Base-by-base conservation (phyloP, 2,888 invertebrate species). In the Melinaea menophilus region DNA sequence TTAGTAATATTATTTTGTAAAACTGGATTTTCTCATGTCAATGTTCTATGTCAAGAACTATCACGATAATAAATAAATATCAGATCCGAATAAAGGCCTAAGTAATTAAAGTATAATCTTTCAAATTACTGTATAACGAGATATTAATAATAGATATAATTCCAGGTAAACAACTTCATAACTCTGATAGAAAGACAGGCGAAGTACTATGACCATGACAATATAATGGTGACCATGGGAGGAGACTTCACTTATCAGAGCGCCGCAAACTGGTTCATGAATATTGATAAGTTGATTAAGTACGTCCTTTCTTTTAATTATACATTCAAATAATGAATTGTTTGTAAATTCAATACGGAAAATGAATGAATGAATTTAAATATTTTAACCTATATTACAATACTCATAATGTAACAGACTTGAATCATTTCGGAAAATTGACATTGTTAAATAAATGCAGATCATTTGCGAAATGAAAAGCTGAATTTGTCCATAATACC, bases 191-290 rank as follows among this genome's bases (percentile, higher is more conserved):
- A 90, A 63, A 81, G 83, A 4, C 94, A 97, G 91, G 92, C 94
- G 0, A 85, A 89, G 54, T 90, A 91, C 70, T 96, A 95, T 79
- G 92, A 93, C 60, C 95, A 96, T 31, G 95, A 96, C 77, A 95
- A 97, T 76, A 92, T 97, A 1, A 92, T 97, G 79, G 91, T 98
- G 70, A 95, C 97, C 0, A 97, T 98, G 97, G 98, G 98, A 0
- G 95, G 95, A 60, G 98, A 98, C 88, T 98, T 98, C 81, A 95
- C 95, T 22, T 98, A 96, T 83, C 95, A 95, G 83, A 93, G 95
- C 75, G 97, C 97, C 0, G 92, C 94, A 71, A 92, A 93, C 75
- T 96, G 96, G 93, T 98, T 93, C 81, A 93, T 93, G 80, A 97
- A 97, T 78, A 90, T 97, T 86, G 97, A 98, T 79, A 95, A 95